Conservation (phyloP, 2,113 vertebrate genomes). For the Nasalis larvatus region DNA sequence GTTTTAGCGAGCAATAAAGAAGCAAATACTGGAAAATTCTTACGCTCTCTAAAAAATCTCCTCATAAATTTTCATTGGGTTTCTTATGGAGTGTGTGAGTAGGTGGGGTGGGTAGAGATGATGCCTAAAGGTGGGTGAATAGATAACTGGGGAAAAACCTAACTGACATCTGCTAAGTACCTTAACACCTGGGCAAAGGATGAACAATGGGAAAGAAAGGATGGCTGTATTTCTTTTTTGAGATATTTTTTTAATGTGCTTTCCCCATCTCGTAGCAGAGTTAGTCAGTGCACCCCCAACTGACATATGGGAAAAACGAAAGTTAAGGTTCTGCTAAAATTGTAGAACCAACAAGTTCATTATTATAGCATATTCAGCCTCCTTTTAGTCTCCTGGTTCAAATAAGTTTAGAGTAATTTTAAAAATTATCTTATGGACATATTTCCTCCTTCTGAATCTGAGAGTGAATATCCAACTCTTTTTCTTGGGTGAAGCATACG, state of each 20-base stretch:
- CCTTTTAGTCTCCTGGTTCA: conserved; percentile 14
- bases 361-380: neutral
- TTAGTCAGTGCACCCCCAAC: neutral
- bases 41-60: neutral
- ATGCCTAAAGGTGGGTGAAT: neutral
- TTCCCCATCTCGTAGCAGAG: neutral
- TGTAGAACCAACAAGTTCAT: neutral
- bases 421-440: neutral
- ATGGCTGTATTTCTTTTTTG: neutral
- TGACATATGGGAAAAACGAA: neutral
- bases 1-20: neutral
- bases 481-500: neutral
- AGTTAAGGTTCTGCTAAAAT: conserved; percentile 13
- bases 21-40: neutral
- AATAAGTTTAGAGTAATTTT: neutral
- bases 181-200: neutral
- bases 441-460: neutral
- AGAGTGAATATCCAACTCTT: neutral
- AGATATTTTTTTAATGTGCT: neutral
- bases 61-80: neutral
- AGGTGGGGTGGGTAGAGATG: neutral
- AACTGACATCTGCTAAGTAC: neutral
- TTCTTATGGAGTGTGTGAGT: neutral
- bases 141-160: neutral
- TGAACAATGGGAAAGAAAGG: neutral